These are phyloP conservation scores for Galerucella pusilla DNA, from an alignment of 2,888 invertebrate genomes.

Conservation along the genomic window DNA sequence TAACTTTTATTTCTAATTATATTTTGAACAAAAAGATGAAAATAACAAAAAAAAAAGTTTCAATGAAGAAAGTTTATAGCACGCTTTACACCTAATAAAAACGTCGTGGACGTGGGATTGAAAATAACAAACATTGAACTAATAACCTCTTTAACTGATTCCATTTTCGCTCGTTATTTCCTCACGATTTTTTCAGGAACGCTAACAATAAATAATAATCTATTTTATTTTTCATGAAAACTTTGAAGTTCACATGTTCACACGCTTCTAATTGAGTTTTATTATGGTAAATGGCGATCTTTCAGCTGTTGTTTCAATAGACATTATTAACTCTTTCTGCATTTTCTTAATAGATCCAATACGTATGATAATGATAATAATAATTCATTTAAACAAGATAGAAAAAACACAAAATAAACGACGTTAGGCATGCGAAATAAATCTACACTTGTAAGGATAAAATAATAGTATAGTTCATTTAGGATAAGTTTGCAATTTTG, in stretches of 20 bases:
- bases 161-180: neutral
- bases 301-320: slow-evolving; percentile 20
- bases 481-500: too few species aligned
- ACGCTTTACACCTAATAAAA: neutral
- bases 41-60: too few species aligned
- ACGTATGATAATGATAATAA: too few species aligned
- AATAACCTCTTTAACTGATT: neutral
- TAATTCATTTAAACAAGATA: too few species aligned
- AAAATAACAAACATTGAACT: neutral
- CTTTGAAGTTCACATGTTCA: slow-evolving; percentile 13
- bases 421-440: too few species aligned
- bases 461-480: too few species aligned
- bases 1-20: too few species aligned
- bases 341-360: neutral
- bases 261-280: slow-evolving; percentile 22
- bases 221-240: neutral
- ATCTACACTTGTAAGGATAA: too few species aligned
- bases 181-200: slow-evolving; percentile 6
- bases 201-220: slow-evolving; percentile 19
- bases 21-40: too few species aligned
- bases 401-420: too few species aligned
- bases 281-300: slow-evolving; percentile 20
- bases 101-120: neutral
- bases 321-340: slow-evolving; percentile 8
- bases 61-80: too few species aligned